Evolutionary conservation across 2,113 vertebrate genomes (phyloP), one percentile per base, ranked within the genome.

Genomic region (Pangasianodon hypophthalmus): DNA sequence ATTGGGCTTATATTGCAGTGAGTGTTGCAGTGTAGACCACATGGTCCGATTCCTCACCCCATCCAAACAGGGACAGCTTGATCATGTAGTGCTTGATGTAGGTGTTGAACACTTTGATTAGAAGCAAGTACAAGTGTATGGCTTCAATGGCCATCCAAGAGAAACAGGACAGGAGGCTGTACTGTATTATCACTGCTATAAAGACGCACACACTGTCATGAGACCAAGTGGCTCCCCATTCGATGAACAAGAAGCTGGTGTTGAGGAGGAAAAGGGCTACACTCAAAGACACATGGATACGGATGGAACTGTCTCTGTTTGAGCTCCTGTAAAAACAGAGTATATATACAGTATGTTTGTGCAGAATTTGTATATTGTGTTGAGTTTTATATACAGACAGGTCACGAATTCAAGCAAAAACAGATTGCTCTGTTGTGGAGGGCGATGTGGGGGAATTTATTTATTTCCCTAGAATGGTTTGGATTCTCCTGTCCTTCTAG

Each of bases 111-210:
- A 96, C 96, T 91, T 94, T 94, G 0, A 96, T 87, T 10, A 96
- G 73, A 89, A 95, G 85, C 0, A 96, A 84, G 73, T 96, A 95
- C 14, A 96, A 92, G 89, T 96, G 96, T 26, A 96, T 58, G 0
- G 93, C 95, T 90, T 96, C 96, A 21, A 96, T 91, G 77, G 93
- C 93, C 95, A 96, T 95, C 96, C 96, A 96, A 86, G 93, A 95
- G 92, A 96, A 95, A 88, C 88, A 92, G 92, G 92, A 93, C 75
- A 96, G 93, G 88, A 96, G 41, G 48, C 94, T 93, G 91, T 90
- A 96, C 88, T 96, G 94, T 87, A 95, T 94, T 79, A 87, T 24
- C 4, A 92, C 92, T 3, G 95, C 94, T 0, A 96, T 62, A 10
- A 94, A 88, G 71, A 92, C 90, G n/a, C 96, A 96, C 79, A 95